A percentile compares a stretch with the other conserved stretches of the same genome.
Evolutionary conservation across 2,797 vertebrate genomes (phyloP).

Genomic region (Coracias cyanogaster): DNA sequence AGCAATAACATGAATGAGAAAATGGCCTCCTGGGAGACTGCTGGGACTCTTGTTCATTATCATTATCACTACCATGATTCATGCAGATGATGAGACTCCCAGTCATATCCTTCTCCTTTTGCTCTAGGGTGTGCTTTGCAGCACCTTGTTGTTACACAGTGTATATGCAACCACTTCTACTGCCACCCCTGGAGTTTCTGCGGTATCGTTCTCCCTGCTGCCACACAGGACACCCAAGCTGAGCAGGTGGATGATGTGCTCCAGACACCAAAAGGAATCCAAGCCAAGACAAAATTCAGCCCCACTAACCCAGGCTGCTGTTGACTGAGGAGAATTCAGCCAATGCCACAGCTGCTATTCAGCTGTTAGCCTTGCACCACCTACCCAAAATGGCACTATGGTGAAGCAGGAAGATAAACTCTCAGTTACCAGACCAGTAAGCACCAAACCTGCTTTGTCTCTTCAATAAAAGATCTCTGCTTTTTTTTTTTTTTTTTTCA

Average conservation of each 20-base stretch:
- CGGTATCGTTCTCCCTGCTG: neutral
- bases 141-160: neutral
- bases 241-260: neutral
- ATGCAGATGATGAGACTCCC: neutral
- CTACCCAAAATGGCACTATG: neutral
- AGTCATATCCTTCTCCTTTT: neutral
- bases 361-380: neutral
- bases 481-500: neutral
- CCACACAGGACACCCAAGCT: neutral
- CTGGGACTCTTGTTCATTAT: slow-evolving; percentile 11
- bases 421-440: neutral
- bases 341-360: neutral
- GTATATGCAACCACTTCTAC: neutral
- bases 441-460: neutral
- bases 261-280: neutral
- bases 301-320: neutral
- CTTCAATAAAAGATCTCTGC: neutral
- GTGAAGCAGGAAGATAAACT: neutral
- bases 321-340: neutral
- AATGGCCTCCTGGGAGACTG: slow-evolving; percentile 22
- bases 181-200: rapidly evolving
- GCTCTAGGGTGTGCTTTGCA: neutral
- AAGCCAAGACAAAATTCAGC: neutral
- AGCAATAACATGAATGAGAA: slow-evolving; percentile 2
- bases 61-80: slow-evolving; percentile 34